Percentiles rank a stretch among this genome's conserved stretches.
Conservation (phyloP, 30 jellyfish, hydroid and myxozoan species). For the Pseudorhiza aurosa region DNA sequence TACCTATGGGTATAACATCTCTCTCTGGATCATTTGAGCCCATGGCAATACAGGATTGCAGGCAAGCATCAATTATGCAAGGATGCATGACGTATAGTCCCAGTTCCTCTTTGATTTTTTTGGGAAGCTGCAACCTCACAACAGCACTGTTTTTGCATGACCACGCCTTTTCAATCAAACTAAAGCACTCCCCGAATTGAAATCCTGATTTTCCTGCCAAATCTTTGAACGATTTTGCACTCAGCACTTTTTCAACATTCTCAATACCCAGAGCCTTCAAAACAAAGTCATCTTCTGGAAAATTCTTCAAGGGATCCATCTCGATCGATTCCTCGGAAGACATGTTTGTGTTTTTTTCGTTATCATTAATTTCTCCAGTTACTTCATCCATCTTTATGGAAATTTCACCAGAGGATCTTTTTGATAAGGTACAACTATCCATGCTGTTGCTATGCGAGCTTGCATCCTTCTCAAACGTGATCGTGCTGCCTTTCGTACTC, state of each 20-base stretch:
- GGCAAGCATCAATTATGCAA: conserved; percentile 64
- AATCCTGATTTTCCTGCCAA: conserved; percentile 61
- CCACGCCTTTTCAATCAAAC: conserved; percentile 66
- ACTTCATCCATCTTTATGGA: too few relatives aligned
- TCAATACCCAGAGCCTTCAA: conserved; percentile 9
- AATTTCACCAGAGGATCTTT: too few relatives aligned
- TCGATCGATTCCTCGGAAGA: too few relatives aligned
- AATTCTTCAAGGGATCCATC: background rate
- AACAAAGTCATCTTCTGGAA: conserved; percentile 15
- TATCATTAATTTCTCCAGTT: too few relatives aligned
- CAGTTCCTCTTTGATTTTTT: conserved; percentile 7
- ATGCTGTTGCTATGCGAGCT: too few relatives aligned
- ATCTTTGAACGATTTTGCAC: conserved; percentile 42
- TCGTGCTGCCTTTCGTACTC: too few relatives aligned
- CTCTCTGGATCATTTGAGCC: conserved; percentile 61
- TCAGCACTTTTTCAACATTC: background rate
- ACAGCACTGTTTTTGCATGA: conserved; percentile 55
- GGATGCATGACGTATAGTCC: conserved; percentile 42
- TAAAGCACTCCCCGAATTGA: conserved; percentile 61
- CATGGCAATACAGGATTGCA: conserved; percentile 77
- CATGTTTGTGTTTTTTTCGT: too few relatives aligned
- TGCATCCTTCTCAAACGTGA: too few relatives aligned
- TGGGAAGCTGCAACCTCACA: conserved; percentile 27
- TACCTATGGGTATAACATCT: conserved; percentile 69
- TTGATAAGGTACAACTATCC: too few relatives aligned